Evolutionary conservation across 2,797 vertebrate species (phyloP).

Genomic region (Mormyrus hasselquistii): DNA sequence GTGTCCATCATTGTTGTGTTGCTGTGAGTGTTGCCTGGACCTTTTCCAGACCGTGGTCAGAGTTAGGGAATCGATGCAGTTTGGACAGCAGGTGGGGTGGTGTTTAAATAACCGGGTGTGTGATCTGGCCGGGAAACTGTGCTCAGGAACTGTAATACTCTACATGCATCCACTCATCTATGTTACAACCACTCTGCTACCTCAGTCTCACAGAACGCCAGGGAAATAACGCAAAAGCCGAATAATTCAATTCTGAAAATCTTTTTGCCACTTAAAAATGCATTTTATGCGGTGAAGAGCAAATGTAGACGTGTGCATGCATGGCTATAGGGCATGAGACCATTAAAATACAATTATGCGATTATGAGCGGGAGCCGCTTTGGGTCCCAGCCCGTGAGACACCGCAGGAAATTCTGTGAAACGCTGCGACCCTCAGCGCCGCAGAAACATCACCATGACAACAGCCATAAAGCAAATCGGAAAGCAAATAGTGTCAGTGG

Average conservation of each 20-base stretch:
- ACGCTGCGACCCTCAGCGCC: neutral
- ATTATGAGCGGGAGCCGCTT: neutral
- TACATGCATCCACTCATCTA: neutral
- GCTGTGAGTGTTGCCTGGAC: neutral
- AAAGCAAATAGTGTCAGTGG: slow-evolving; percentile 3
- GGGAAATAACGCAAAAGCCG: neutral
- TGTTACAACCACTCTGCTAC: neutral
- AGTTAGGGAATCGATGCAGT: neutral
- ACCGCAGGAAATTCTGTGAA: neutral
- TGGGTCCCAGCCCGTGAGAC: neutral
- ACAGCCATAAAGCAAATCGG: slow-evolving; percentile 1
- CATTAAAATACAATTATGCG: neutral
- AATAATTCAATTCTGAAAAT: neutral
- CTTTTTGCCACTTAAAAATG: neutral
- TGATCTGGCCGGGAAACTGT: neutral
- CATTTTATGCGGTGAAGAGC: neutral
- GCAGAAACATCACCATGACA: neutral
- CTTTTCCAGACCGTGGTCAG: neutral
- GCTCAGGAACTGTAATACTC: neutral
- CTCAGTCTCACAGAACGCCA: neutral
- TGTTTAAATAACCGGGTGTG: neutral
- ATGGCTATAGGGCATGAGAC: neutral
- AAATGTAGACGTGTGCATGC: neutral
- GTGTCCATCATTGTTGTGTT: neutral
- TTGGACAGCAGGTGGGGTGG: neutral